phyloP scores from a whole-genome alignment of 2,888 invertebrate genomes.

The Leptinotarsa tumamoca region DNA sequence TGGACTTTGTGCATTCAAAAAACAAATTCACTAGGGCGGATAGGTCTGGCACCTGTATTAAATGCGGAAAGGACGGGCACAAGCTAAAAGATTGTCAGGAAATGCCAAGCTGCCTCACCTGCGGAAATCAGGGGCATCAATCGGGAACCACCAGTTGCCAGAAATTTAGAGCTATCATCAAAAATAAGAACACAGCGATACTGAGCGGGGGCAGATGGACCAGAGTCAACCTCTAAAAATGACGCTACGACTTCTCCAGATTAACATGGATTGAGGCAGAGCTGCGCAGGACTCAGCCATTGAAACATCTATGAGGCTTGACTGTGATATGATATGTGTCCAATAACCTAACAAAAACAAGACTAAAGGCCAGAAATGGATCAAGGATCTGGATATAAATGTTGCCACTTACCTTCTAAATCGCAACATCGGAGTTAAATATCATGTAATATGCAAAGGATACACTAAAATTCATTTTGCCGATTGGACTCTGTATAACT shows the following conservation, averaged over 20 bases:
- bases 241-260: slow-evolving; percentile 3
- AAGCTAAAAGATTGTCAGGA: slow-evolving; percentile 20
- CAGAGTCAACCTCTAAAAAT: slow-evolving; percentile 11
- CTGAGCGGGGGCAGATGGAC: slow-evolving; percentile 10
- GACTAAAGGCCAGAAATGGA: slow-evolving; percentile 8
- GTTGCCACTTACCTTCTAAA: background rate
- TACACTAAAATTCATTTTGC: background rate
- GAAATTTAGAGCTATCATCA: slow-evolving; percentile 8
- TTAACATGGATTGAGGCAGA: slow-evolving; percentile 22
- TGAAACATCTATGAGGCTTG: background rate
- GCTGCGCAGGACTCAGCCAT: slow-evolving; percentile 13
- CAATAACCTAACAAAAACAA: slow-evolving; percentile 13
- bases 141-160: slow-evolving; percentile 24
- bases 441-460: background rate
- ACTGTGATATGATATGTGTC: background rate
- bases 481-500: slow-evolving; percentile 2
- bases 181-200: background rate
- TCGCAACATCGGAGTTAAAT: slow-evolving; percentile 2
- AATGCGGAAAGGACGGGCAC: slow-evolving; percentile 30
- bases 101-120: slow-evolving; percentile 10
- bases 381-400: background rate
- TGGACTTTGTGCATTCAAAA: slow-evolving; percentile 19
- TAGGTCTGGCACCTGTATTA: slow-evolving; percentile 18
- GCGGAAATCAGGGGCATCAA: slow-evolving; percentile 24
- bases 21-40: slow-evolving; percentile 22